Conservation (phyloP, 1,140 invertebrate genomes). For the Sycophaga agraensis region DNA sequence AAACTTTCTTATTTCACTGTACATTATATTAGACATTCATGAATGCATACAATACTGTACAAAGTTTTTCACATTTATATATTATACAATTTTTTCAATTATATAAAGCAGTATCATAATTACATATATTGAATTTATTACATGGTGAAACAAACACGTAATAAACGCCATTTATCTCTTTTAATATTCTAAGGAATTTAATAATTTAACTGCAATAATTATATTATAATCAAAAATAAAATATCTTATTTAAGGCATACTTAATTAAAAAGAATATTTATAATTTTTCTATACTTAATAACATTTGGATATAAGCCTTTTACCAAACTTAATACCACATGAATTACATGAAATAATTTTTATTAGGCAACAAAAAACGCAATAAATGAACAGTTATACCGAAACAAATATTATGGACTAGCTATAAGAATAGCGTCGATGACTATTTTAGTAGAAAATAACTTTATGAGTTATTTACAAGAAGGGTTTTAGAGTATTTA, state of each 20-base stretch:
- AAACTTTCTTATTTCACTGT: background rate
- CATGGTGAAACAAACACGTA: constrained; percentile 17
- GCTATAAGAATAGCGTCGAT: too few relatives aligned
- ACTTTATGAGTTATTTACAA: too few relatives aligned
- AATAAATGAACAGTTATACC: too few relatives aligned
- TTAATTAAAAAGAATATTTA: background rate
- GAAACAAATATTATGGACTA: too few relatives aligned
- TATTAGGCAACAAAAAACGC: too few relatives aligned
- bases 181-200: constrained; percentile 6
- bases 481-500: too few relatives aligned
- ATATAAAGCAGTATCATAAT: constrained; percentile 49
- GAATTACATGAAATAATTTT: too few relatives aligned
- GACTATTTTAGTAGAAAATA: too few relatives aligned
- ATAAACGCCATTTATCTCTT: constrained; percentile 1
- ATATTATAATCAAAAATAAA: constrained; percentile 6
- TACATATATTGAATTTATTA: constrained; percentile 28
- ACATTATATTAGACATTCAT: constrained; percentile 12
- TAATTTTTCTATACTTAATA: too few relatives aligned
- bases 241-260: background rate
- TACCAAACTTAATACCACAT: too few relatives aligned
- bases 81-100: constrained; percentile 41
- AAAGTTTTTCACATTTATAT: constrained; percentile 8
- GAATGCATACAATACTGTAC: constrained; percentile 4
- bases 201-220: constrained; percentile 12
- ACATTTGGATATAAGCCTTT: too few relatives aligned